These are phyloP conservation scores for Triplophysa tibetana DNA, from an alignment of 2,113 vertebrate genomes.

Conservation along the genomic window DNA sequence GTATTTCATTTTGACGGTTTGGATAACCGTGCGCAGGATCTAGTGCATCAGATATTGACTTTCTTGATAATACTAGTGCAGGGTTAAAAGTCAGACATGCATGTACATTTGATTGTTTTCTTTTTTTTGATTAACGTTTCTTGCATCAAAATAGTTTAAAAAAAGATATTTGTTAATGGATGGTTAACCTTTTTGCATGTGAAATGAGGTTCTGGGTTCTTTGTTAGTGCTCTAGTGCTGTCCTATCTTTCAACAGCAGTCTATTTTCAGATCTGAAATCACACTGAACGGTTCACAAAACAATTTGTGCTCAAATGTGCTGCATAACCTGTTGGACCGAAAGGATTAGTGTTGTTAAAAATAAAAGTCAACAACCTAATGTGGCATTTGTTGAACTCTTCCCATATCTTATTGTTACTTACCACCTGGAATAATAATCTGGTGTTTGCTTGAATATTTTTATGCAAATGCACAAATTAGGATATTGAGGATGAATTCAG, in stretches of 20 bases:
- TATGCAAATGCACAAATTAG: too few species aligned
- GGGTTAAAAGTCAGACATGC: background rate
- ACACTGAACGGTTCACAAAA: background rate
- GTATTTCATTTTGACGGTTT: background rate
- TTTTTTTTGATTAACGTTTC: background rate
- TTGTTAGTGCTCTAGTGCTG: background rate
- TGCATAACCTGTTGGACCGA: constrained; percentile 11
- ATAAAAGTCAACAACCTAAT: background rate
- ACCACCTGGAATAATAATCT: too few species aligned
- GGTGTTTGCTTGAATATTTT: too few species aligned
- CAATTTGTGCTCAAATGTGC: background rate
- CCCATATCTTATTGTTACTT: too few species aligned
- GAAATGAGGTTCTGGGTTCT: background rate
- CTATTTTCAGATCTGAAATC: background rate
- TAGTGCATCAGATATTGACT: too few species aligned
- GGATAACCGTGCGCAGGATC: background rate
- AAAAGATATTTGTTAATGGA: background rate
- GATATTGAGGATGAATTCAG: too few species aligned
- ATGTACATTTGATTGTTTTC: background rate
- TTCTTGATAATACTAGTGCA: too few species aligned
- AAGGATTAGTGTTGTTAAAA: background rate
- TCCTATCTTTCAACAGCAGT: background rate
- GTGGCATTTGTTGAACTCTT: too few species aligned
- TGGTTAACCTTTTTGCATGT: background rate
- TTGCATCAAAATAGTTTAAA: background rate